Evolutionary conservation across 2,888 invertebrate species (phyloP).

Genomic region (Heterodera filipjevi): DNA sequence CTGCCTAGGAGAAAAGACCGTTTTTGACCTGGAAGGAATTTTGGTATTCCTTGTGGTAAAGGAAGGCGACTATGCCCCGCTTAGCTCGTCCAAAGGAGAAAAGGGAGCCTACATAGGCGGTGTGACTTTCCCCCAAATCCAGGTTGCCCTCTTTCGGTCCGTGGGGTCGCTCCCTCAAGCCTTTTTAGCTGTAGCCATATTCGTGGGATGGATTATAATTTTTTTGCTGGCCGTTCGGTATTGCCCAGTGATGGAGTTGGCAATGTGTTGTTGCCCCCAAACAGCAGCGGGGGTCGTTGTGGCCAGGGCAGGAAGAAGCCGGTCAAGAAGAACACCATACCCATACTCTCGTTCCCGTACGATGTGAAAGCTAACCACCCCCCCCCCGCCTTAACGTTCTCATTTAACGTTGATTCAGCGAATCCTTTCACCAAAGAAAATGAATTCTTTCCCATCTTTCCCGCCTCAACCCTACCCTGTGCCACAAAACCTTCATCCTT

Average conservation of each 20-base stretch:
- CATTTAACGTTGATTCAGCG: too few relatives aligned
- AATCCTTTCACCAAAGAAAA: too few relatives aligned
- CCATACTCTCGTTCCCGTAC: too few relatives aligned
- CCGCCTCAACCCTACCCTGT: too few relatives aligned
- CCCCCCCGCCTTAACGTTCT: too few relatives aligned
- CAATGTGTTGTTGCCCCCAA: neutral
- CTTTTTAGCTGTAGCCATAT: neutral
- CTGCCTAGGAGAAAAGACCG: neutral
- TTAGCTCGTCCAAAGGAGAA: neutral
- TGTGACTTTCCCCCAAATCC: neutral
- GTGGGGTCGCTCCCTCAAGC: neutral
- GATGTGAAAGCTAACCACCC: too few relatives aligned
- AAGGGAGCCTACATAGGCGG: neutral
- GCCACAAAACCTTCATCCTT: too few relatives aligned
- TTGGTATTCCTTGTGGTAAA: neutral
- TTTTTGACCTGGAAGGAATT: neutral
- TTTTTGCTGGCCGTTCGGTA: neutral
- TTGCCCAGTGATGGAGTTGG: neutral
- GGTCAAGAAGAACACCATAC: too few relatives aligned
- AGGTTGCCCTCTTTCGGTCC: neutral
- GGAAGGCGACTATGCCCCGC: neutral
- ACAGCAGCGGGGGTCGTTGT: neutral
- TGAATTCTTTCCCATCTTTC: too few relatives aligned
- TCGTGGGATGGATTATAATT: neutral
- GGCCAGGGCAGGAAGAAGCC: too few relatives aligned